These are phyloP conservation scores for Lerista edwardsae DNA, from an alignment of 2,797 vertebrate species.

Conservation along the genomic window DNA sequence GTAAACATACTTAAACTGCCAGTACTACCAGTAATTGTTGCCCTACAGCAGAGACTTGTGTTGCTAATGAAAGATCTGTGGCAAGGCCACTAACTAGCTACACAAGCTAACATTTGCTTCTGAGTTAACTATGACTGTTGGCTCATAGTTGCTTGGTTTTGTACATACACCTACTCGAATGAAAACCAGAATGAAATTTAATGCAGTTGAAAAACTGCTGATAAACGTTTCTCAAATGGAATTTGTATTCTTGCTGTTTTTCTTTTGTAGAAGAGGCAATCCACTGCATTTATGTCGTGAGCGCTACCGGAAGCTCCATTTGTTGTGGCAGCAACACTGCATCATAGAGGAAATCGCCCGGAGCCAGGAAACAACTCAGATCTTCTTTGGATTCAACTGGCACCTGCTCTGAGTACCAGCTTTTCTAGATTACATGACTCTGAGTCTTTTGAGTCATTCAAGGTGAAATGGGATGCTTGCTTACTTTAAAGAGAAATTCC, in stretches of 20 bases:
- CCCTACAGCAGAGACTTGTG: neutral
- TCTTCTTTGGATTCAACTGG: conserved; percentile 96
- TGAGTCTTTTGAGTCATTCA: conserved; percentile 49
- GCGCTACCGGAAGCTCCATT: conserved; percentile 93
- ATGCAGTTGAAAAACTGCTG: neutral
- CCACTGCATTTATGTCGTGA: conserved; percentile 92
- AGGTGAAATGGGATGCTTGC: conserved; percentile 29
- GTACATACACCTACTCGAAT: neutral
- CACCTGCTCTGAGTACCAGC: conserved; percentile 87
- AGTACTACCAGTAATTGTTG: neutral
- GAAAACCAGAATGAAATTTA: neutral
- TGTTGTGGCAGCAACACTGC: conserved; percentile 96
- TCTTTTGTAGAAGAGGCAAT: conserved; percentile 88
- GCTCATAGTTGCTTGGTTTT: neutral
- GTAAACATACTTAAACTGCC: neutral
- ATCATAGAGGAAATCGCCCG: conserved; percentile 97
- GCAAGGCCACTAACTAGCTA: neutral
- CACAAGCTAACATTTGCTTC: neutral
- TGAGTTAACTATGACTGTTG: neutral
- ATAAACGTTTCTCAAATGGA: conserved; percentile 16
- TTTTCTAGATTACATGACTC: conserved; percentile 40
- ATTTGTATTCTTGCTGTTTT: conserved; percentile 38
- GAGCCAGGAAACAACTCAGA: conserved; percentile 92
- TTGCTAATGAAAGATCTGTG: neutral
- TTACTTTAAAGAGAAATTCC: conserved; percentile 21